These are phyloP conservation scores for Drosophila anomalata DNA, from an alignment of 2,888 invertebrate genomes.

Conservation along the genomic window DNA sequence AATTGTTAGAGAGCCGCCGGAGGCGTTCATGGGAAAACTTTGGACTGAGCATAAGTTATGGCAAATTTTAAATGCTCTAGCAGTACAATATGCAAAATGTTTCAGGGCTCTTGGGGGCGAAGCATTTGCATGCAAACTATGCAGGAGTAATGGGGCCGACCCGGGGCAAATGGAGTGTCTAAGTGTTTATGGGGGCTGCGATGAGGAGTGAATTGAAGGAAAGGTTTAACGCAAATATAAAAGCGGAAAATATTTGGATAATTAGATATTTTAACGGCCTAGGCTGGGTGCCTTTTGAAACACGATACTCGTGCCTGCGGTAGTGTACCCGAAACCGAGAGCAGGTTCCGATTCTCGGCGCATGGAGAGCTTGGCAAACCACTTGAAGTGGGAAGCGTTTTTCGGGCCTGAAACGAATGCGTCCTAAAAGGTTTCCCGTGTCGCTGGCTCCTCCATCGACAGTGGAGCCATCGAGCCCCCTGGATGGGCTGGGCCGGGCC, in stretches of 20 bases:
- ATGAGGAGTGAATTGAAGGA: constrained; percentile 13
- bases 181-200: constrained; percentile 30
- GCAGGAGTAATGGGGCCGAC: constrained; percentile 24
- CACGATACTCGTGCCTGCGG: constrained; percentile 10
- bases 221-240: constrained; percentile 20
- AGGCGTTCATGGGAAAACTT: constrained; percentile 9
- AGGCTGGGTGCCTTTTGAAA: constrained; percentile 12
- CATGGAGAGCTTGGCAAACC: constrained; percentile 18
- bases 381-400: constrained; percentile 26
- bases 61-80: constrained; percentile 42
- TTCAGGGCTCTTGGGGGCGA: constrained; percentile 30
- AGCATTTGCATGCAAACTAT: constrained; percentile 64
- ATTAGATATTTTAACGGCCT: constrained; percentile 22
- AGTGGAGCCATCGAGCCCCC: too few relatives aligned
- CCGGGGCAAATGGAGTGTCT: constrained; percentile 16
- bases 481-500: not conserved
- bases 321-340: not conserved
- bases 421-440: constrained; percentile 70
- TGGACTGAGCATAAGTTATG: constrained; percentile 24
- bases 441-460: constrained; percentile 26
- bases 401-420: constrained; percentile 13
- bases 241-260: constrained; percentile 25
- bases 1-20: constrained; percentile 13
- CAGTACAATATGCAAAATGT: constrained; percentile 44
- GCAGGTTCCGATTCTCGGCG: not conserved